phyloP scores from a whole-genome alignment of 1,140 invertebrate genomes.

The Calliopsis andreniformis region DNA sequence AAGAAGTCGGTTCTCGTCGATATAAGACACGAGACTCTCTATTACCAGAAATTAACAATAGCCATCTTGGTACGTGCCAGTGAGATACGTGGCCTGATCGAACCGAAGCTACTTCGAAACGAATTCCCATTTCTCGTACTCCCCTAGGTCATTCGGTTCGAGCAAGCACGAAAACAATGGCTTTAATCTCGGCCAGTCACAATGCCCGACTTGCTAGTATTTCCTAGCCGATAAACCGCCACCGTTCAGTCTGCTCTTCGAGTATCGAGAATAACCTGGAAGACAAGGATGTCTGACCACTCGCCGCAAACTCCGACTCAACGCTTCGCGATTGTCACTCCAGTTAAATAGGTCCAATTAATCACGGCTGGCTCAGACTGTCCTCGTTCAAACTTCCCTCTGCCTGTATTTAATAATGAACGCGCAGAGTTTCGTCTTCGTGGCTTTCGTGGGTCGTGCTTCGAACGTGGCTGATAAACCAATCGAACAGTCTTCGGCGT shows the following conservation, averaged over 20 bases:
- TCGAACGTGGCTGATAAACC: constrained; percentile 42
- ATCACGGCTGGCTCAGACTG: not conserved
- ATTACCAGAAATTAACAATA: constrained; percentile 63
- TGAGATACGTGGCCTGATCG: constrained; percentile 31
- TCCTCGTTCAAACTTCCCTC: no score
- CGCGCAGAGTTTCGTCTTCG: no score
- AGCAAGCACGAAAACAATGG: constrained; percentile 62
- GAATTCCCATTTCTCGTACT: constrained; percentile 45
- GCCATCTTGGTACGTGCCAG: not conserved
- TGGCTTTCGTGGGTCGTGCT: no score
- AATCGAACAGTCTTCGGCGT: constrained; percentile 50
- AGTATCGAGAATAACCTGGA: constrained; percentile 8
- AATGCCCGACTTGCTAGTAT: constrained; percentile 56
- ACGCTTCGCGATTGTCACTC: not conserved
- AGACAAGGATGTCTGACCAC: not conserved
- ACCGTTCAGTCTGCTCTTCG: constrained; percentile 26
- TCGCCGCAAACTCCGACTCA: constrained; percentile 6
- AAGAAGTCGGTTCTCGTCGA: not conserved
- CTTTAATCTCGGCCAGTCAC: constrained; percentile 64
- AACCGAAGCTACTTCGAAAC: constrained; percentile 36
- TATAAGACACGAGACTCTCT: constrained; percentile 42
- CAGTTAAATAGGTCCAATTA: not conserved
- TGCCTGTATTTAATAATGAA: no score
- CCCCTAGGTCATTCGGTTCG: constrained; percentile 48
- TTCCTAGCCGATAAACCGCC: constrained; percentile 60